phyloP scores from a whole-genome alignment of 2,113 vertebrate genomes.

The Colaptes auratus region DNA sequence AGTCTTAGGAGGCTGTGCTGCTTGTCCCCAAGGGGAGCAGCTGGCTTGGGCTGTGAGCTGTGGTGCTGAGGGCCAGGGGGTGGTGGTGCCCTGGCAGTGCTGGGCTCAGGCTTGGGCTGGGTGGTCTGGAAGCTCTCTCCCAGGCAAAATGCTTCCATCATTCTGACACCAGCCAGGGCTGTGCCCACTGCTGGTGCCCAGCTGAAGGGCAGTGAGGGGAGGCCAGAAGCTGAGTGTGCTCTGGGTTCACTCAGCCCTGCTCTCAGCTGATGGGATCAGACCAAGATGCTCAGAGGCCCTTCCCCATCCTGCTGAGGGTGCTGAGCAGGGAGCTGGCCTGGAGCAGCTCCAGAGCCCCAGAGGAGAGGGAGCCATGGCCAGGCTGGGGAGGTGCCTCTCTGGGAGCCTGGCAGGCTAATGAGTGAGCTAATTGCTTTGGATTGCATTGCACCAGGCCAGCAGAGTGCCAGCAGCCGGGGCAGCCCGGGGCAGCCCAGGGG shows the following conservation, averaged over 20 bases:
- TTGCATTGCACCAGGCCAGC: background rate
- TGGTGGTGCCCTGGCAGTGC: too few species aligned
- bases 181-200: background rate
- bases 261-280: background rate
- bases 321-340: background rate
- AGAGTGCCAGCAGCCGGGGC: background rate
- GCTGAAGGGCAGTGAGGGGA: rapidly evolving
- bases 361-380: background rate
- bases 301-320: background rate
- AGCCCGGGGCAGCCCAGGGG: background rate
- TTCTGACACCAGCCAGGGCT: too few species aligned
- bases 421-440: background rate
- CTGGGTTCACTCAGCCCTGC: background rate
- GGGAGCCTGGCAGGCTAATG: rapidly evolving
- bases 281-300: background rate
- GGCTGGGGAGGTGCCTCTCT: background rate
- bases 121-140: too few species aligned
- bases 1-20: too few species aligned
- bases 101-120: too few species aligned
- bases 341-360: background rate
- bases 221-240: background rate
- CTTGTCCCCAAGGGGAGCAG: too few species aligned
- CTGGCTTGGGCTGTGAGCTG: too few species aligned
- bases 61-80: too few species aligned
- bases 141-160: too few species aligned